Percentiles rank a stretch among this genome's conserved stretches.
phyloP scores from a whole-genome alignment of 2,113 vertebrate genomes.

The Peromyscus californicus region DNA sequence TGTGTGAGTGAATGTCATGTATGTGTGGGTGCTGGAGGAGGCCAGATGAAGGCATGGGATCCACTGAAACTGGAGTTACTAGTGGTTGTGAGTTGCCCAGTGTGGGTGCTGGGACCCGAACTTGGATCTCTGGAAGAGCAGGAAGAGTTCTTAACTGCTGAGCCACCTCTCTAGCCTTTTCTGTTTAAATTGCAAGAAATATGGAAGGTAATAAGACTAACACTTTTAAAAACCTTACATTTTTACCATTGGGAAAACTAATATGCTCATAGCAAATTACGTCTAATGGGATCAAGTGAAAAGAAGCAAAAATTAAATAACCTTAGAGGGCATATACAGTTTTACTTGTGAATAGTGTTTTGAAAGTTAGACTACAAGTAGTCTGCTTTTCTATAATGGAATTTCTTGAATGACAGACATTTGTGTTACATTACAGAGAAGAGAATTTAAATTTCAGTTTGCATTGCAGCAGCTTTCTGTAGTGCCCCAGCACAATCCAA shows the following conservation, averaged over 20 bases:
- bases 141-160: neutral
- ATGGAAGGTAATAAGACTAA: slow-evolving; percentile 30
- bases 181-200: neutral
- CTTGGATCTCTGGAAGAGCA: neutral
- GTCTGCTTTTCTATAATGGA: neutral
- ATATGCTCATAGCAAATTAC: slow-evolving; percentile 51
- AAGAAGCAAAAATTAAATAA: slow-evolving; percentile 30
- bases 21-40: neutral
- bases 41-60: neutral
- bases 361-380: neutral
- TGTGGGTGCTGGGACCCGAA: neutral
- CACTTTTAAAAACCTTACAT: neutral
- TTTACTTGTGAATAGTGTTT: slow-evolving; percentile 36
- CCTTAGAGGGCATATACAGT: neutral
- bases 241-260: slow-evolving; percentile 39
- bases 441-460: neutral
- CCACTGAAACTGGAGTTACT: neutral
- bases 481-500: neutral
- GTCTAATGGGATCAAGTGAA: slow-evolving; percentile 34
- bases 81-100: too few relatives aligned
- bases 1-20: neutral
- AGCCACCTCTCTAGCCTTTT: neutral
- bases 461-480: neutral
- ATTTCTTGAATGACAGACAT: slow-evolving; percentile 12
- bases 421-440: neutral